Evolutionary conservation across 2,797 vertebrate genomes (phyloP), one percentile per base, ranked within the genome.

Genomic region (Poecile montanus): DNA sequence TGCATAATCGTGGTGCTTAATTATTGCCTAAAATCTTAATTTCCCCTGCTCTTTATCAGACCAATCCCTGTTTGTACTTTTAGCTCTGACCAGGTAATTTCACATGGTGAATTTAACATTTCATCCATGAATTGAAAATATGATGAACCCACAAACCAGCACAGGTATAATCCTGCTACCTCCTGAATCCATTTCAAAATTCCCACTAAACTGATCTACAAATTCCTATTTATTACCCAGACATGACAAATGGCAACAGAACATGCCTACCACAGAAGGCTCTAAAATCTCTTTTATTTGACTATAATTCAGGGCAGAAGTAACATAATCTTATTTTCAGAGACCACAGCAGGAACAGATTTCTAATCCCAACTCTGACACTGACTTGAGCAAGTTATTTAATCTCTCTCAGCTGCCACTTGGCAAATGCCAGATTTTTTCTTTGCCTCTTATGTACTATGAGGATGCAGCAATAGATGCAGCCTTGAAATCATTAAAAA

Each of bases 311-410:
- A 45, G 80, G 75, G 50, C 53, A 85, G 68, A 89, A 91, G 44
- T 42, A 91, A 79, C 32, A 47, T 61, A 85, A 91, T 61, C 79
- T 57, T 44, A 73, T 34, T 75, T 70, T 81, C 88, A 73, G 80
- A 73, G 63, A 42, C 36, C 67, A 72, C 38, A 44, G 44, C 70
- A 78, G 73, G 42, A 92, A 38, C 44, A 77, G 80, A 60, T 11
- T 92, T 65, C 91, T 88, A 92, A 94, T 89, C 86, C 92, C 71
- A 85, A 60, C 56, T 60, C 67, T 66, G 75, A 23, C 56, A 68
- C 40, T 26, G 80, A 89, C 45, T 92, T n/a, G 27, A 89, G 44
- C 54, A 90, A 87, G 32, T 85, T 82, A 58, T 29, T 93, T 77
- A 61, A 91, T 82, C 77, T 66, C 68, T 54, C 76, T 80, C 81